Conservation (phyloP, 2,797 vertebrate species). For the Gobio occitaniae region DNA sequence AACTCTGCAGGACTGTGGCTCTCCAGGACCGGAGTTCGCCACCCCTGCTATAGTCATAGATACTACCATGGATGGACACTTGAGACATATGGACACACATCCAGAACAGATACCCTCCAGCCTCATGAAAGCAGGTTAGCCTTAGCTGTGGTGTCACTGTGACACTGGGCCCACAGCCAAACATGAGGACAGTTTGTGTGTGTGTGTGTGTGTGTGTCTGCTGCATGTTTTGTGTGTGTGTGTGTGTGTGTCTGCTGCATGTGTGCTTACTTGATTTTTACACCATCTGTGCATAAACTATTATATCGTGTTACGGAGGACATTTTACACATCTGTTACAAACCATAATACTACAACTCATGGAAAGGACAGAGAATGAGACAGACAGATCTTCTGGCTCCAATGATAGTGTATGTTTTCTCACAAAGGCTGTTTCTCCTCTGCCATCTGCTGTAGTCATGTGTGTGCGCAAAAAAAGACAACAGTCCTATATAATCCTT, state of each 20-base stretch:
- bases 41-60: not conserved
- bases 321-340: conserved; percentile 7
- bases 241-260: not conserved
- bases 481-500: not conserved
- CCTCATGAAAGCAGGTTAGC: conserved; percentile 12
- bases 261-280: not conserved
- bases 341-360: not conserved
- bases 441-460: conserved; percentile 5
- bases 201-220: not conserved
- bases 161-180: not conserved
- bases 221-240: not conserved
- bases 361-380: conserved; percentile 5
- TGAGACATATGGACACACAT: conserved; percentile 19
- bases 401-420: not conserved
- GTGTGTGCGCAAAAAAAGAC: not conserved
- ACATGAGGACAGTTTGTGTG: not conserved
- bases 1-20: too few relatives aligned
- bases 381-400: conserved; percentile 4
- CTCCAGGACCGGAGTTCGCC: too few relatives aligned
- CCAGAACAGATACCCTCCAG: conserved; percentile 10
- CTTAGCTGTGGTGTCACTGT: conserved; percentile 23
- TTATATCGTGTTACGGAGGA: not conserved
- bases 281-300: conserved; percentile 11
- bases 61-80: not conserved
- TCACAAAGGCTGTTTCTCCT: conserved; percentile 1